Conservation (phyloP, 1,140 invertebrate genomes). For the Drosophila asahinai region DNA sequence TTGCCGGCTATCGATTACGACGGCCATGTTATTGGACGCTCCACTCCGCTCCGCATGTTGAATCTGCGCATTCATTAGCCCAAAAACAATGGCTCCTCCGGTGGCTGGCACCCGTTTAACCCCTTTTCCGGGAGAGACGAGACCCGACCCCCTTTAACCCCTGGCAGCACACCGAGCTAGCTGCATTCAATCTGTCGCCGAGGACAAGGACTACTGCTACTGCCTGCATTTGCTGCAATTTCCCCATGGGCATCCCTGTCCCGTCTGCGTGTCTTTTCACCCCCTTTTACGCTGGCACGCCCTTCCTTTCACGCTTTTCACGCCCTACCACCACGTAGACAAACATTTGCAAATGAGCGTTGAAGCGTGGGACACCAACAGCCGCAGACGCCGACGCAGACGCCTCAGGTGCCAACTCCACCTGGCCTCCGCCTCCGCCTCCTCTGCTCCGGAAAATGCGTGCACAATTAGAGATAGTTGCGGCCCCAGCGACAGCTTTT, state of each 20-base stretch:
- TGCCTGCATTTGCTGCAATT: constrained; percentile 47
- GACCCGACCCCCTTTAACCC: background rate
- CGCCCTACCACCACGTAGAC: constrained; percentile 46
- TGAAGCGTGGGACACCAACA: constrained; percentile 57
- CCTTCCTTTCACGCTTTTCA: constrained; percentile 36
- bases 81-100: constrained; percentile 1
- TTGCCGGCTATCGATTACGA: constrained; percentile 7
- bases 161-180: constrained; percentile 8
- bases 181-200: constrained; percentile 25
- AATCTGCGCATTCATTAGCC: constrained; percentile 4
- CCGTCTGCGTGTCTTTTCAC: constrained; percentile 2
- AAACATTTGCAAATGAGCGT: constrained; percentile 78
- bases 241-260: constrained; percentile 41
- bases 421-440: background rate
- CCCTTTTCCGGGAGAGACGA: background rate
- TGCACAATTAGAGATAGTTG: constrained; percentile 68
- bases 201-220: background rate
- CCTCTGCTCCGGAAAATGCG: constrained; percentile 24
- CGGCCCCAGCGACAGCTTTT: constrained; percentile 34
- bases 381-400: constrained; percentile 28
- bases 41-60: background rate
- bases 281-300: background rate
- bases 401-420: constrained; percentile 49
- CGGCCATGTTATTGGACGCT: background rate
- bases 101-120: no score